Conservation (phyloP, 2,113 vertebrate species). For the Telmatochromis sp. region DNA sequence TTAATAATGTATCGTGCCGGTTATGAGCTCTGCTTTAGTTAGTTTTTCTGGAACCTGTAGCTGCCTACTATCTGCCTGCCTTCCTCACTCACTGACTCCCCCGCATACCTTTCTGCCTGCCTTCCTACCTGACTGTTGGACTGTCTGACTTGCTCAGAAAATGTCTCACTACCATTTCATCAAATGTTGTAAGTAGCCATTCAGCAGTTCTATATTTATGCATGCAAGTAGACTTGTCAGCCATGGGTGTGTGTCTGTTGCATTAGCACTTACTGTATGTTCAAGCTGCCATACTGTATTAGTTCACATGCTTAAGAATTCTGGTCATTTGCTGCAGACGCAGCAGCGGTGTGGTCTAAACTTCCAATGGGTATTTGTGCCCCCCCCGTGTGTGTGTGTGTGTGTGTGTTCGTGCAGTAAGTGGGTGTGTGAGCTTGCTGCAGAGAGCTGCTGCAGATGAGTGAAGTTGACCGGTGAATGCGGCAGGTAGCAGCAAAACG, state of each 20-base stretch:
- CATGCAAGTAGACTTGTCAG: not conserved
- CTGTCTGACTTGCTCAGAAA: conserved; percentile 58
- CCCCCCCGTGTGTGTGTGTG: not conserved
- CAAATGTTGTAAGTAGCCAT: conserved; percentile 90
- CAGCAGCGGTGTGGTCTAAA: conserved; percentile 6
- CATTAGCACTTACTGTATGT: not conserved
- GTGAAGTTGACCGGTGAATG: conserved; percentile 63
- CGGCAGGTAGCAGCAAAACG: conserved; percentile 50
- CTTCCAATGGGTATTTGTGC: conserved; percentile 15
- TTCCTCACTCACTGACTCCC: conserved; percentile 38
- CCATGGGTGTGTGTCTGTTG: not conserved
- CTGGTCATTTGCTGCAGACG: not conserved
- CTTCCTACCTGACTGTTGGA: not conserved
- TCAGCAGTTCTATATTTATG: conserved; percentile 4
- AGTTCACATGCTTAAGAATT: not conserved
- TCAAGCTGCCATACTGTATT: not conserved
- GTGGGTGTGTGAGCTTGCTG: conserved; percentile 53
- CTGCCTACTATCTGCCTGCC: conserved; percentile 23
- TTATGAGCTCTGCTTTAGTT: conserved; percentile 66
- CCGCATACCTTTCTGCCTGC: not conserved
- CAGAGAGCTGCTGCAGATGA: conserved; percentile 61
- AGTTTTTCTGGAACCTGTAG: conserved; percentile 74
- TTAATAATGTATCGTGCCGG: conserved; percentile 78
- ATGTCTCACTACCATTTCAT: conserved; percentile 96
- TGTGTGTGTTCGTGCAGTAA: not conserved